Evolutionary conservation across 2,888 invertebrate species (phyloP), one percentile per base, ranked within the genome.

Genomic region (Andrena hattorfiana): DNA sequence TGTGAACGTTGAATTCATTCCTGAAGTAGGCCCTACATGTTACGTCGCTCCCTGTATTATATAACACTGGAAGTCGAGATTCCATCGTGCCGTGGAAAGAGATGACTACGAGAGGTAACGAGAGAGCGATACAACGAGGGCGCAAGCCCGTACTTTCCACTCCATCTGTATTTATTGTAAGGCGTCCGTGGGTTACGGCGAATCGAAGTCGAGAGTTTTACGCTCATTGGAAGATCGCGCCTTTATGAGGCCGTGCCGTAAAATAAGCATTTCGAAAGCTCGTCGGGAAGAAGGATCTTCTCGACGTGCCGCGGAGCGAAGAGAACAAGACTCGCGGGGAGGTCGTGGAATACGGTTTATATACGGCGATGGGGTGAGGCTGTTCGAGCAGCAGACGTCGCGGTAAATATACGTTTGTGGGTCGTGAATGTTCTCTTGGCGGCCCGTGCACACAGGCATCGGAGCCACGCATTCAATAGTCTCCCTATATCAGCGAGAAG

Each of bases 221-320:
- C 83, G 83, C 82, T 90, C 85, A 89, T 89, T 89, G 89, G 83
- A 66, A 80, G 83, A 87, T 85, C 85, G 83, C 78, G 85, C 62
- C 83, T 89, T 89, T 89, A 89, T 87, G 89, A 87, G 75, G 70
- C 54, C 66, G 68, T 26, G 54, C 75, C 84, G 84, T 87, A 89
- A 89, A 89, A 81, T 84, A 88, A 86, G 81, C 84, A 85, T 86
- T 86, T 76, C 81, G 75, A 67, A 60, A 77, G 76, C 77, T 67
- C 64, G 67, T 71, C 42, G 59, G 42, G 62, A 70, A 79, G 81
- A 73, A 77, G 67, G 68, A 74, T 70, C 62, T 59, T 56, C 42
- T 8, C 54, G 64, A 63, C 32, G 59, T 66, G 28, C 26, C 70
- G 51, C 30, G 26, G 62, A 20, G 68, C 54, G 48, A 51, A 32